Evolutionary conservation across 2,113 vertebrate species (phyloP).

Genomic region (Neomonachus schauinslandi): DNA sequence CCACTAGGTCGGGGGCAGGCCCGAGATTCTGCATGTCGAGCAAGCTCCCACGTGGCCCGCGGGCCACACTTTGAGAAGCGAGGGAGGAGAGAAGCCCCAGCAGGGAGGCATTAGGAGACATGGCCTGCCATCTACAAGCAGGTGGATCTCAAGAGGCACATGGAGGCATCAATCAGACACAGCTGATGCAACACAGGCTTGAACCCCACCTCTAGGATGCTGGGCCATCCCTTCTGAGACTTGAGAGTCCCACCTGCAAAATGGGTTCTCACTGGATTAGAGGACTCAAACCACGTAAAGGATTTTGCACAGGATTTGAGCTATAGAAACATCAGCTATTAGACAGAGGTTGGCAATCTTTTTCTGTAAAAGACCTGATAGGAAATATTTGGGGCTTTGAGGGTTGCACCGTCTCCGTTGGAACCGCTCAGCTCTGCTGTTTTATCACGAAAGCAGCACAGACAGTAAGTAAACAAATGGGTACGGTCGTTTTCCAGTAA

Average conservation of each 20-base stretch:
- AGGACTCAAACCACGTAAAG: background rate
- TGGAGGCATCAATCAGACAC: background rate
- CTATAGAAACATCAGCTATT: background rate
- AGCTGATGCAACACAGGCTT: rapidly evolving
- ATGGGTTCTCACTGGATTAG: background rate
- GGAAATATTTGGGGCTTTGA: background rate
- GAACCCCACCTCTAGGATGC: background rate
- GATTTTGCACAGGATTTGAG: background rate
- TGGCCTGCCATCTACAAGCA: too few species aligned
- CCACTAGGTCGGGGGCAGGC: background rate
- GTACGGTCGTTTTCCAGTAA: background rate
- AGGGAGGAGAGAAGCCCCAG: background rate
- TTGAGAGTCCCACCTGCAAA: background rate
- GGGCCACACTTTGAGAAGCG: rapidly evolving
- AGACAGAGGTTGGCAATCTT: background rate
- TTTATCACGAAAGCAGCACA: background rate
- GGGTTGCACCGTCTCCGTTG: background rate
- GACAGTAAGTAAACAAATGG: background rate
- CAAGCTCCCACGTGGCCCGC: too few species aligned
- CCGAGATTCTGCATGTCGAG: background rate
- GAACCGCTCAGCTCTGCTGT: background rate
- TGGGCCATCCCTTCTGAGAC: background rate
- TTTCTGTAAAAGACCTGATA: background rate
- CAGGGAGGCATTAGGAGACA: background rate
- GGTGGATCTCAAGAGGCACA: background rate